A percentile compares a stretch with the other conserved stretches of the same genome.
Evolutionary conservation across 2,113 vertebrate genomes (phyloP).

Genomic region (Panthera leo): DNA sequence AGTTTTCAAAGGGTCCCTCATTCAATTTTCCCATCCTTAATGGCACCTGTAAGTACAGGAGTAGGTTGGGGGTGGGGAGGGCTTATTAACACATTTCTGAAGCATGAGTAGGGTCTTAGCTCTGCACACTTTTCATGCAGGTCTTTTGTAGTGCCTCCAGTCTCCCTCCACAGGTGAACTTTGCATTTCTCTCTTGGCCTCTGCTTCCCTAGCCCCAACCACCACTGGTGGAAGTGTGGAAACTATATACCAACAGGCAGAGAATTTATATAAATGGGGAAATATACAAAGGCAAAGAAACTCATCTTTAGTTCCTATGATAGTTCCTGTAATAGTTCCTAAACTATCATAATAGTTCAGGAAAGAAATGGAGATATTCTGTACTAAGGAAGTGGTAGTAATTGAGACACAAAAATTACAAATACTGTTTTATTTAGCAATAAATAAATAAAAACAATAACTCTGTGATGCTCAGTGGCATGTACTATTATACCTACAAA

Average conservation of each 20-base stretch:
- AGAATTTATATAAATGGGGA: not conserved
- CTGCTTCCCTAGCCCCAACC: not conserved
- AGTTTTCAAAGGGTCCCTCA: not conserved
- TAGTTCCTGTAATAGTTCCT: too few relatives aligned
- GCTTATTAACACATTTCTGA: not conserved
- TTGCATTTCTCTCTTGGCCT: not conserved
- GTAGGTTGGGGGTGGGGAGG: accelerated
- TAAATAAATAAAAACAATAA: not conserved
- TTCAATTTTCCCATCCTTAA: not conserved
- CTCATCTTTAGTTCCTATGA: not conserved
- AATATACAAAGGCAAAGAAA: not conserved
- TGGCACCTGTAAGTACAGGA: not conserved
- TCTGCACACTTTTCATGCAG: not conserved
- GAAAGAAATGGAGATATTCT: not conserved
- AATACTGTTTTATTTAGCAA: not conserved
- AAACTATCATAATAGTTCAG: not conserved
- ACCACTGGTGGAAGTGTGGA: not conserved
- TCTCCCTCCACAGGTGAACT: not conserved
- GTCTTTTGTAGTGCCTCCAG: not conserved
- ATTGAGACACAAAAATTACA: not conserved
- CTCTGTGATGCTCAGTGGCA: not conserved
- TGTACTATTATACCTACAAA: not conserved
- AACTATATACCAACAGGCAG: not conserved
- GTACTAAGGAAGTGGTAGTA: not conserved
- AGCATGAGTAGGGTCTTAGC: not conserved